A percentile compares a stretch with the other conserved stretches of the same genome.
Evolutionary conservation across 2,113 vertebrate species (phyloP).

Genomic region (Uria lomvia): DNA sequence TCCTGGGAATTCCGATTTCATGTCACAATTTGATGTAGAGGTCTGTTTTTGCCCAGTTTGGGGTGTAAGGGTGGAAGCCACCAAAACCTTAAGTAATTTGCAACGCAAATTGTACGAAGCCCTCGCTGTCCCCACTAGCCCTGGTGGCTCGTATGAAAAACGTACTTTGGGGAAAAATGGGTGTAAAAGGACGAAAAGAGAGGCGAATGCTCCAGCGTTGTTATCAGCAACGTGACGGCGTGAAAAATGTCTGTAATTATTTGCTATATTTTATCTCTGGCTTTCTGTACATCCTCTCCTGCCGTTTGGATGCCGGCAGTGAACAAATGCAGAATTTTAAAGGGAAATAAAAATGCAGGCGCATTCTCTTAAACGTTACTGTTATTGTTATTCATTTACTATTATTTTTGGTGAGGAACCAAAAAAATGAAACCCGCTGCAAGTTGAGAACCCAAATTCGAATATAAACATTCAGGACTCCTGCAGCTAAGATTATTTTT

Average conservation of each 20-base stretch:
- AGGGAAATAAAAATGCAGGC: conserved; percentile 43
- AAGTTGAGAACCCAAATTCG: conserved; percentile 39
- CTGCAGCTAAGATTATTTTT: conserved; percentile 68
- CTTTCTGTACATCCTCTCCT: not conserved
- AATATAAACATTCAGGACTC: conserved; percentile 63
- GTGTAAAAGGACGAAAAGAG: not conserved
- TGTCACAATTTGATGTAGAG: not conserved
- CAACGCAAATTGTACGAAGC: not conserved
- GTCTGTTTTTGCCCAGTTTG: not conserved
- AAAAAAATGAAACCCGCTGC: conserved; percentile 45
- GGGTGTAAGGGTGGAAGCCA: not conserved
- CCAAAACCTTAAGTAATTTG: not conserved
- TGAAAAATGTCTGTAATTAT: not conserved
- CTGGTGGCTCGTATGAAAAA: not conserved
- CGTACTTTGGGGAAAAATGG: not conserved
- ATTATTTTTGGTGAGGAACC: conserved; percentile 56
- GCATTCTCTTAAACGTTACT: not conserved
- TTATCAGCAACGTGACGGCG: not conserved
- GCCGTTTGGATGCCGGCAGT: not conserved
- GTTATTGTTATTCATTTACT: conserved; percentile 53
- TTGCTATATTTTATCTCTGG: not conserved
- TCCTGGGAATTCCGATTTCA: not conserved
- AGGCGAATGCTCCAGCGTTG: not conserved
- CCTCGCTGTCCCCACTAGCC: not conserved
- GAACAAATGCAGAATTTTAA: conserved; percentile 19